Evolutionary conservation across 2,113 vertebrate genomes (phyloP), one percentile per base, ranked within the genome.

Genomic region (Furnarius figulus): DNA sequence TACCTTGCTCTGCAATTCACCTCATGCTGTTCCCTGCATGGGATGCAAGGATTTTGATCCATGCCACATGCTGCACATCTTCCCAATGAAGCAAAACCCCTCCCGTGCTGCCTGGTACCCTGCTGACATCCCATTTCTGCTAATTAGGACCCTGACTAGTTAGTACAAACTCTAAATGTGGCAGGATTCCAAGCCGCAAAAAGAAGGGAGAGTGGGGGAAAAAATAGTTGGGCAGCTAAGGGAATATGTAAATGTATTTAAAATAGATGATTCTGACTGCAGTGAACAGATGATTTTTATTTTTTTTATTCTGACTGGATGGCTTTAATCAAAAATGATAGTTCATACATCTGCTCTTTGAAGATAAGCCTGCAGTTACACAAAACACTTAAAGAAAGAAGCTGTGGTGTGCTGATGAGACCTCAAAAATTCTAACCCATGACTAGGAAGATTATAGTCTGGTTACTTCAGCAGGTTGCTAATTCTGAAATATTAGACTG

Each of bases 271-370:
- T 93, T 93, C 80, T 66, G 50, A 92, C 93, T 80, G 90, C 96
- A 90, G 76, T 91, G 94, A 94, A 91, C 95, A 86, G 96, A 90
- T 91, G 85, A 89, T 62, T 92, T 94, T 88, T 95, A 90, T 92
- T 81, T 89, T 84, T 81, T 13, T 46, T 58, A 86, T 86, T 95
- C 90, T 20, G 35, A 87, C 90, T 93, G 96, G 95, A 96, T 95
- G 93, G 91, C 97, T 97, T 97, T 98, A 98, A 98, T 97, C 93
- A 98, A 96, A 97, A 97, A 94, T 90, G 96, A 97, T 98, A 96
- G 96, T 94, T 96, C 96, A 96, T 95, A 95, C 97, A 96, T 97
- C 97, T 98, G 97, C 92, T 98, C 96, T 97, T 97, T 97, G 95
- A 98, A 98, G 98, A 98, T 98, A 98, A 98, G 97, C 92, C 90